Conservation (phyloP, 2,113 vertebrate genomes). For the Panurus biarmicus region DNA sequence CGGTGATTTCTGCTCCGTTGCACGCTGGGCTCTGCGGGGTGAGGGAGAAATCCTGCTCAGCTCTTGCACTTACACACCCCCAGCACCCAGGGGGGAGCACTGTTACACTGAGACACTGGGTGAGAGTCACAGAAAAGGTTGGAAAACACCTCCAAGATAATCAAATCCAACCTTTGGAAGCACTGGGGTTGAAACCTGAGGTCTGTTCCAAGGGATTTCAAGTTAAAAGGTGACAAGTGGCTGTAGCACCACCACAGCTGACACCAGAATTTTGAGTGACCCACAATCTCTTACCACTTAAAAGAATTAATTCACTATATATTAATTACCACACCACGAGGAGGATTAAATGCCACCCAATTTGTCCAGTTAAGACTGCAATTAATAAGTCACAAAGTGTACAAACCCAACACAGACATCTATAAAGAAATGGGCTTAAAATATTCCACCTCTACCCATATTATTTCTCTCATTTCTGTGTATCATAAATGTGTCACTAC, state of each 20-base stretch:
- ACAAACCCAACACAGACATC: neutral
- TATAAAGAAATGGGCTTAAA: neutral
- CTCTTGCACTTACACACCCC: neutral
- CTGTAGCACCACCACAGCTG: neutral
- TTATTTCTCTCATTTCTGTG: neutral
- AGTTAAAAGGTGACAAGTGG: neutral
- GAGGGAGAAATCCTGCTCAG: neutral
- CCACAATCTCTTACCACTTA: neutral
- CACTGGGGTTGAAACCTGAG: neutral
- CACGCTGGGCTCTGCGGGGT: constrained; percentile 58
- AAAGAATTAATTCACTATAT: neutral
- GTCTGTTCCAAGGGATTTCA: neutral
- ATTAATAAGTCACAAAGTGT: neutral
- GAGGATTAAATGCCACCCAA: neutral
- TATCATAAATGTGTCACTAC: fast-evolving
- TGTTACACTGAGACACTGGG: neutral
- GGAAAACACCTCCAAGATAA: neutral
- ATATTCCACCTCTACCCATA: neutral
- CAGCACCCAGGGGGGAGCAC: fast-evolving
- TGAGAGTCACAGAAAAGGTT: neutral
- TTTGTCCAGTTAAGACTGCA: neutral
- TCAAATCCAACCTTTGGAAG: neutral
- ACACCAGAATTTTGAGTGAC: neutral
- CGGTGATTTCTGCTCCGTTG: constrained; percentile 71
- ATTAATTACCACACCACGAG: neutral